Conservation (phyloP, 2,797 vertebrate species). For the Gymnopithys bicolor region DNA sequence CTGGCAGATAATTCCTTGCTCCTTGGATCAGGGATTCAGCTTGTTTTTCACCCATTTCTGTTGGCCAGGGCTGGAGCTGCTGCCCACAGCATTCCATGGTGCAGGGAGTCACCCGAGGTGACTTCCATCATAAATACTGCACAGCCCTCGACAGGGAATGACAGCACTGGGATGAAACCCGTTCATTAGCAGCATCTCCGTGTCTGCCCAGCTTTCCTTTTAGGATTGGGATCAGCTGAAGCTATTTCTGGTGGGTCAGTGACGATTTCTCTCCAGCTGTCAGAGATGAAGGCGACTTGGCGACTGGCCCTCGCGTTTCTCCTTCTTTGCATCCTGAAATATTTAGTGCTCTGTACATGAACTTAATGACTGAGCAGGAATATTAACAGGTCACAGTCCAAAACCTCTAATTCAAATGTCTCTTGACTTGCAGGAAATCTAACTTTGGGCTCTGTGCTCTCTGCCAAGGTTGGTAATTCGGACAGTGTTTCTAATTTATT, state of each 20-base stretch:
- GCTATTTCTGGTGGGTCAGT: background rate
- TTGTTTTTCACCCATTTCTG: background rate
- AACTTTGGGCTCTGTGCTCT: slow-evolving; percentile 23
- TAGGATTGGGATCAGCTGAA: background rate
- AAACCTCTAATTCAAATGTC: slow-evolving; percentile 19
- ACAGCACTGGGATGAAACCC: background rate
- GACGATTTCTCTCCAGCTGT: background rate
- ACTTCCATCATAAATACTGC: background rate
- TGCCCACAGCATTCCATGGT: background rate
- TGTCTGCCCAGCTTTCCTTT: background rate
- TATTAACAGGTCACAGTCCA: background rate
- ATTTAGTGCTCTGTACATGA: background rate
- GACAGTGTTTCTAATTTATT: slow-evolving; percentile 26
- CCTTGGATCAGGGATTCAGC: background rate
- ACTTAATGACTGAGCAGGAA: background rate
- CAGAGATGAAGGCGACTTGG: background rate
- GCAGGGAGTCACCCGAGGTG: background rate
- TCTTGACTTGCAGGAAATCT: slow-evolving; percentile 31
- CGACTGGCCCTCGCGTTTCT: background rate
- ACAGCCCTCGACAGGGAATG: background rate
- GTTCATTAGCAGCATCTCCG: background rate
- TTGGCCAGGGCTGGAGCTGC: background rate
- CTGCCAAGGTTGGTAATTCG: background rate
- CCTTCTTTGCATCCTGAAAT: background rate
- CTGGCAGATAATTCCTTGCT: background rate